These are phyloP conservation scores for Ara ararauna DNA, from an alignment of 2,797 vertebrate genomes.

Conservation along the genomic window DNA sequence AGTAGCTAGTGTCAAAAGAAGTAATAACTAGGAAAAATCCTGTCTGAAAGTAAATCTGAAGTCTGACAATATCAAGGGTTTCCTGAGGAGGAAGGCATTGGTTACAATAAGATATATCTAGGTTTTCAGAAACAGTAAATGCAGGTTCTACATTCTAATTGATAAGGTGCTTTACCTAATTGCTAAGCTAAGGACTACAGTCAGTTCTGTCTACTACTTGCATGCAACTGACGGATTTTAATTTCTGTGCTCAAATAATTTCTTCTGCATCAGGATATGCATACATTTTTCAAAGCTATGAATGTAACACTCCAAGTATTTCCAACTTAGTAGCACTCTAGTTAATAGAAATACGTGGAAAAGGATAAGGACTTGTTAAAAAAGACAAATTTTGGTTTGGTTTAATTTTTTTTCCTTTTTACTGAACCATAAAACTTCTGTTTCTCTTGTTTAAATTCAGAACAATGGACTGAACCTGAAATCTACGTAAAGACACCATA, in stretches of 20 bases:
- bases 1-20: neutral
- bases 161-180: neutral
- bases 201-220: neutral
- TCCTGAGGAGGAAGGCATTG: neutral
- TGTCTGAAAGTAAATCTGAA: neutral
- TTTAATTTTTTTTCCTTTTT: neutral
- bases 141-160: neutral
- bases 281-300: neutral
- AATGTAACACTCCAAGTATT: neutral
- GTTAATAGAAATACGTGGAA: neutral
- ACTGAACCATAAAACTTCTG: neutral
- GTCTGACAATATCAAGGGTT: neutral
- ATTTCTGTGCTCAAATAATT: neutral
- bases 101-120: neutral
- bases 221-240: neutral
- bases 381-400: neutral
- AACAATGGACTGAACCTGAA: neutral
- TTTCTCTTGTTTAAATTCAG: neutral
- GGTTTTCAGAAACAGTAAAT: neutral
- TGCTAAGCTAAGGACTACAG: neutral
- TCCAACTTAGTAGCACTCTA: neutral
- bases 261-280: neutral
- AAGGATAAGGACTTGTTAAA: neutral
- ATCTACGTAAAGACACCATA: neutral
- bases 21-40: neutral